Conservation (phyloP, 2,888 invertebrate species). For the Heterodera filipjevi region DNA sequence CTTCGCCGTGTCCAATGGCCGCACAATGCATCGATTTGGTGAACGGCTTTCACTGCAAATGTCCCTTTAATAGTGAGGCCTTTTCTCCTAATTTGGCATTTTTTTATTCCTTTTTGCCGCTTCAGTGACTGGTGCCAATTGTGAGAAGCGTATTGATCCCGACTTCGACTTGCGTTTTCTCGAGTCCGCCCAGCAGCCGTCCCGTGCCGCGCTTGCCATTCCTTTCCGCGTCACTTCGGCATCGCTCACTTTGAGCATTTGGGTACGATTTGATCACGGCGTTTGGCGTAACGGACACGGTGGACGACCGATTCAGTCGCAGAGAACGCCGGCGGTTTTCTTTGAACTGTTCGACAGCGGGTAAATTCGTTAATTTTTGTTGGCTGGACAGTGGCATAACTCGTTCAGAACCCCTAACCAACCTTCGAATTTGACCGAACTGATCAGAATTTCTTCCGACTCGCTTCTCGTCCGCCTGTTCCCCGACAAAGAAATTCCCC, state of each 20-base stretch:
- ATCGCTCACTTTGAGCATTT: conserved; percentile 86
- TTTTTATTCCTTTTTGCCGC: neutral
- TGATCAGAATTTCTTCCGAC: conserved; percentile 87
- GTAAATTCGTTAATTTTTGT: conserved; percentile 57
- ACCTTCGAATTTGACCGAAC: conserved; percentile 75
- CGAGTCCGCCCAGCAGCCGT: conserved; percentile 80
- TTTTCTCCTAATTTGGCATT: neutral
- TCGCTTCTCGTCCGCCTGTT: conserved; percentile 90
- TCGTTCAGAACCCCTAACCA: conserved; percentile 74
- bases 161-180: conserved; percentile 95
- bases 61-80: conserved; percentile 80
- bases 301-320: neutral
- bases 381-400: neutral
- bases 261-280: conserved; percentile 87
- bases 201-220: conserved; percentile 88
- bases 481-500: conserved; percentile 71
- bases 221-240: conserved; percentile 75
- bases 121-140: conserved; percentile 85
- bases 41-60: conserved; percentile 87
- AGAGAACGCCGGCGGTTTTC: conserved; percentile 67
- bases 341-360: conserved; percentile 88
- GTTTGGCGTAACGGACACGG: too few relatives aligned
- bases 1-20: conserved; percentile 56
- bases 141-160: conserved; percentile 90
- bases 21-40: conserved; percentile 62